Conservation (phyloP, 2,797 vertebrate genomes). For the Thripadectes ignobilis region DNA sequence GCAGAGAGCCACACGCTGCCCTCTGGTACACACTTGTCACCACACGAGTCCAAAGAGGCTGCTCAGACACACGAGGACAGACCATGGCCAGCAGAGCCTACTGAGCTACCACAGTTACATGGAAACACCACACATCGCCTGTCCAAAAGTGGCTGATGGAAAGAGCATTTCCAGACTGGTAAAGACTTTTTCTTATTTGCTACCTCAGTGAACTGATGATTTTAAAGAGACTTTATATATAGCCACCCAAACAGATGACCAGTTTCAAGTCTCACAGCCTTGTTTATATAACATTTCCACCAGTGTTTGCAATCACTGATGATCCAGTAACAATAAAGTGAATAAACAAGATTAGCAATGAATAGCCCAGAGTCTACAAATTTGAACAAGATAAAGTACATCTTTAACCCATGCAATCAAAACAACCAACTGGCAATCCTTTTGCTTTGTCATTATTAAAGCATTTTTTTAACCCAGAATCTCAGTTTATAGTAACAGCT, state of each 20-base stretch:
- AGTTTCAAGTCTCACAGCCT: background rate
- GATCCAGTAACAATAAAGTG: background rate
- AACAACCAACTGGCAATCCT: background rate
- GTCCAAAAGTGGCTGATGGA: background rate
- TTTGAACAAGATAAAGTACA: background rate
- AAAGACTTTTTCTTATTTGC: background rate
- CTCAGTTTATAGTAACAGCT: background rate
- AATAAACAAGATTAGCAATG: background rate
- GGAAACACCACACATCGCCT: background rate
- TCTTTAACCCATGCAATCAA: background rate
- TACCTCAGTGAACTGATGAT: background rate
- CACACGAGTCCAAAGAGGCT: background rate
- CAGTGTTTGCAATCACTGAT: background rate
- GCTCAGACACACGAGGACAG: background rate
- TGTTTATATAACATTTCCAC: background rate
- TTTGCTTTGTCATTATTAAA: background rate
- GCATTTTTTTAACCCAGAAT: background rate
- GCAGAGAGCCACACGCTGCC: background rate
- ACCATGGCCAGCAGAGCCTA: background rate
- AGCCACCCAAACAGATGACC: background rate
- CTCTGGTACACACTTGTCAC: background rate
- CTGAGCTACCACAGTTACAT: background rate
- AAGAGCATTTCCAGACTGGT: background rate
- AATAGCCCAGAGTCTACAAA: slow-evolving; percentile 3
- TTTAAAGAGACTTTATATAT: background rate